Evolutionary conservation across 2,888 invertebrate species (phyloP), one percentile per base, ranked within the genome.

Genomic region (Dasysyrphus albostriatus): DNA sequence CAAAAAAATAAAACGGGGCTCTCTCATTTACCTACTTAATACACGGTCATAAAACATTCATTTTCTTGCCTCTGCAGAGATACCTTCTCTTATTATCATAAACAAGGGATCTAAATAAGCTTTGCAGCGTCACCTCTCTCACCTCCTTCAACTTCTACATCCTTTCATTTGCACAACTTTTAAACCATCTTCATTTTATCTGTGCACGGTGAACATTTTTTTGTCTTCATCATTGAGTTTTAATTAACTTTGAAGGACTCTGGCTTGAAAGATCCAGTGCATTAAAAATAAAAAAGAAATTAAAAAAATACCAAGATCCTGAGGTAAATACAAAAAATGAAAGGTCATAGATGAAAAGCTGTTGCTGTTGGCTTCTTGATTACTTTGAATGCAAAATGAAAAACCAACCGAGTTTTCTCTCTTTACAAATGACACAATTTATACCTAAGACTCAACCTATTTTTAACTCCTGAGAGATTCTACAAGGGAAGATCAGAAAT

Each of bases 321-420:
- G 12, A 16, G 47, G 49, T 65, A 65, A 65, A 65, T 49, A n/a
- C n/a, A n/a, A 65, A 34, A 65, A 65, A 65, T 65, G 65, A 65
- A 65, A 65, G 47, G 63, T 65, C 47, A 49, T 49, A 65, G 47
- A 65, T 34, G 65, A 34, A 44, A 65, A 65, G 65, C 47, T 65
- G 61, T 63, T 63, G 42, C 61, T 63, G 47, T 65, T 65, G 63
- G 65, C 65, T 34, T 65, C 49, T 65, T 65, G 47, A 65, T 65
- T 29, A 65, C 42, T 65, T 44, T 47, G 44, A 65, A 65, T 65
- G 63, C 32, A 44, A 34, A 58, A 65, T 65, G 63, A 32, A 65
- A 47, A 65, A 16, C 7, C 29, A 24, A 9, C 19, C 24, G 10
- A 61, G 42, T 29, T 29, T n/a, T 16, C 10, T 39, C 39, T 37